Conservation (phyloP, 1,140 invertebrate genomes). For the Bombus soroeensis region DNA sequence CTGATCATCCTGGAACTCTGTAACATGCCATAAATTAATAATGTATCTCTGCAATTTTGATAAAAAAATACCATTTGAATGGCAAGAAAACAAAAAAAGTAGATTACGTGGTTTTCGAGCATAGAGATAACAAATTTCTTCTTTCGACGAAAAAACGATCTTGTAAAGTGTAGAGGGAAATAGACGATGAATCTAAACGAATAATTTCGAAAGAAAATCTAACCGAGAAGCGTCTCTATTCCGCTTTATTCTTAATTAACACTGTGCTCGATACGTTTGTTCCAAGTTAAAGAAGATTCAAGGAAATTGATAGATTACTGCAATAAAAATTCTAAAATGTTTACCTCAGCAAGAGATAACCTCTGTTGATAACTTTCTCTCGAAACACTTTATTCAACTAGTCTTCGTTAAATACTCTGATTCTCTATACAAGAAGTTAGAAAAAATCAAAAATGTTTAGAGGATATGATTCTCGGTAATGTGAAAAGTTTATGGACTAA, state of each 20-base stretch:
- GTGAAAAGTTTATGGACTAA: neutral
- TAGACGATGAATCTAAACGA: neutral
- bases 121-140: neutral
- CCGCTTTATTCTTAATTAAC: neutral
- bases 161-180: neutral
- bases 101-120: neutral
- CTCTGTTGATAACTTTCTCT: neutral
- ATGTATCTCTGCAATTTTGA: no score
- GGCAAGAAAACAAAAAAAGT: neutral
- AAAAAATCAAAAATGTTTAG: neutral
- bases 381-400: neutral
- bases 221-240: neutral
- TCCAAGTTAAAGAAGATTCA: neutral
- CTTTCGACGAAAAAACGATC: no score
- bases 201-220: neutral
- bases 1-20: slow-evolving; percentile 37
- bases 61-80: no score
- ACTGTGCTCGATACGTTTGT: no score
- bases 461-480: neutral
- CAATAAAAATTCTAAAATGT: neutral
- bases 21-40: neutral
- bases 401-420: neutral
- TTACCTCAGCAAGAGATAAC: slow-evolving; percentile 31
- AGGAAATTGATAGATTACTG: neutral
- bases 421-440: neutral